A percentile compares a stretch with the other conserved stretches of the same genome.
Conservation (phyloP, 2,113 vertebrate genomes). For the Thunnus thynnus region DNA sequence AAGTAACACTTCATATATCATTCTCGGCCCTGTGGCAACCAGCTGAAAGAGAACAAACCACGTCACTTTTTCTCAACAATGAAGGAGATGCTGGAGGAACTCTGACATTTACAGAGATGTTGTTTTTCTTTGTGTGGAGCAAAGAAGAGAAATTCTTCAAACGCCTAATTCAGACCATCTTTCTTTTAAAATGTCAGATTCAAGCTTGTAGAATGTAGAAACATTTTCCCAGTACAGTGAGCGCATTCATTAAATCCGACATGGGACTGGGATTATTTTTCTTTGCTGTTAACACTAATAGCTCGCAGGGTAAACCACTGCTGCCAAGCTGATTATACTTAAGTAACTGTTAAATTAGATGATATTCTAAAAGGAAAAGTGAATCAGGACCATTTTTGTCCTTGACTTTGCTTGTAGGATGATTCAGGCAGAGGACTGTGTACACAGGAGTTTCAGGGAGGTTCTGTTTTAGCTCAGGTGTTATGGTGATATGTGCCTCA, state of each 20-base stretch:
- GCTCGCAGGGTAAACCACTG: conserved; percentile 15
- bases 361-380: conserved; percentile 40
- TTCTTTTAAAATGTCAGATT: conserved; percentile 66
- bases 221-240: not conserved
- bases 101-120: conserved; percentile 72
- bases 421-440: not conserved
- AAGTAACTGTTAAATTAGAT: conserved; percentile 56
- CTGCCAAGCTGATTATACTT: conserved; percentile 48
- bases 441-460: conserved; percentile 19
- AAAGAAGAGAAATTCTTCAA: conserved; percentile 46
- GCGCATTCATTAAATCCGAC: conserved; percentile 49
- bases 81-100: conserved; percentile 65
- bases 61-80: conserved; percentile 69
- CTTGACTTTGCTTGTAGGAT: conserved; percentile 18
- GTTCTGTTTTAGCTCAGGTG: conserved; percentile 55
- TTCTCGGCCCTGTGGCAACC: conserved; percentile 63
- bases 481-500: conserved; percentile 45
- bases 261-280: conserved; percentile 40
- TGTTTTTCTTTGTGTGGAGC: conserved; percentile 55
- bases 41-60: conserved; percentile 76
- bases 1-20: conserved; percentile 80
- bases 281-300: conserved; percentile 51
- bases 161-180: conserved; percentile 52
- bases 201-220: conserved; percentile 24
- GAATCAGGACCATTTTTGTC: conserved; percentile 14